These are phyloP conservation scores for Masnerella sp. DNA, from an alignment of 2,888 invertebrate genomes.

Conservation along the genomic window DNA sequence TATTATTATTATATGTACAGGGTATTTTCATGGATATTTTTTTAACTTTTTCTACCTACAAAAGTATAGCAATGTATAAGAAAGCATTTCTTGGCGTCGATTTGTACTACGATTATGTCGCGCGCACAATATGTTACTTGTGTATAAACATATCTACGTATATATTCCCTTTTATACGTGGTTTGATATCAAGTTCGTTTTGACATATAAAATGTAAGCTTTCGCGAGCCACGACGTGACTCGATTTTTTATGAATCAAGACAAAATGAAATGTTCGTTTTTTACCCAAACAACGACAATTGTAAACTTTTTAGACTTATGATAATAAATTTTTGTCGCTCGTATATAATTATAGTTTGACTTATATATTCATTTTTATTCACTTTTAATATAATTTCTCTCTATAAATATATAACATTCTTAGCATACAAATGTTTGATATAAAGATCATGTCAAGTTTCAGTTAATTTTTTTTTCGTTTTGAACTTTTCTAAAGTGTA, in stretches of 20 bases:
- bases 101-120: conserved; percentile 31
- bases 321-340: conserved; percentile 1
- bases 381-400: no score
- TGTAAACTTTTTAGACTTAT: conserved; percentile 4
- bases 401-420: no score
- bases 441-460: no score
- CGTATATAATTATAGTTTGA: no score
- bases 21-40: background rate
- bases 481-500: no score
- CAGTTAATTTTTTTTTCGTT: no score
- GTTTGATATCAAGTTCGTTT: conserved; percentile 13
- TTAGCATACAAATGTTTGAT: no score
- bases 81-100: conserved; percentile 34
- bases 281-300: conserved; percentile 3
- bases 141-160: conserved; percentile 52
- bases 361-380: no score
- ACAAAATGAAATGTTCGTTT: background rate
- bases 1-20: no score
- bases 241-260: background rate
- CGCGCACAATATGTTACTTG: conserved; percentile 19
- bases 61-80: background rate
- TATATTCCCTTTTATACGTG: conserved; percentile 32
- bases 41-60: background rate
- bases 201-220: background rate
- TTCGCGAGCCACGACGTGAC: background rate